A percentile compares a stretch with the other conserved stretches of the same genome.
phyloP scores from a whole-genome alignment of 1,140 invertebrate species.

The Ips typographus region DNA sequence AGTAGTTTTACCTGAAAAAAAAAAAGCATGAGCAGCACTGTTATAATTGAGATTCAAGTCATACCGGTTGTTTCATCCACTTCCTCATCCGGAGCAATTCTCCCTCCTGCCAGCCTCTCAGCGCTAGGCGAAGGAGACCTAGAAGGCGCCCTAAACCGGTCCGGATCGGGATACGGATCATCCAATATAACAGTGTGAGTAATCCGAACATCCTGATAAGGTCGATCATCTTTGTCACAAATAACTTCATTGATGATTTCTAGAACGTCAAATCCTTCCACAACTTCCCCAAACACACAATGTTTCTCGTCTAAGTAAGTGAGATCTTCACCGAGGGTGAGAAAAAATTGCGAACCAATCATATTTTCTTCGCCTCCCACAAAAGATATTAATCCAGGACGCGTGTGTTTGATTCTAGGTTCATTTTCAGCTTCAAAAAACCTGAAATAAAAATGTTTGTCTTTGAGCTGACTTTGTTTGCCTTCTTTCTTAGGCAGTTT shows the following conservation, averaged over 20 bases:
- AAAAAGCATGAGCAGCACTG: background rate
- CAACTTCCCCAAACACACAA: slow-evolving; percentile 95
- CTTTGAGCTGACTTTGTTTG: background rate
- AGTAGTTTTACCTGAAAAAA: slow-evolving; percentile 58
- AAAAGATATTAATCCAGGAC: slow-evolving; percentile 80
- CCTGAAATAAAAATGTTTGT: slow-evolving; percentile 22
- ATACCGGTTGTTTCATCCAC: slow-evolving; percentile 86
- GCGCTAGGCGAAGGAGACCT: slow-evolving; percentile 85
- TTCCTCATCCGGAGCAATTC: slow-evolving; percentile 93
- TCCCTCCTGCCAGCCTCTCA: slow-evolving; percentile 75
- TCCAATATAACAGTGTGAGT: slow-evolving; percentile 96
- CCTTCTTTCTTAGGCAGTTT: background rate
- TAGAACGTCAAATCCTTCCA: slow-evolving; percentile 90
- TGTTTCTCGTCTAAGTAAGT: slow-evolving; percentile 92
- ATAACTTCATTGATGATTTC: slow-evolving; percentile 86
- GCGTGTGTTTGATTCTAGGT: slow-evolving; percentile 89
- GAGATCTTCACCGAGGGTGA: slow-evolving; percentile 87
- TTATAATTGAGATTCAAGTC: background rate
- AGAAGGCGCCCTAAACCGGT: slow-evolving; percentile 73
- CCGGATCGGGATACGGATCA: slow-evolving; percentile 93
- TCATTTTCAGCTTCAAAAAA: slow-evolving; percentile 91
- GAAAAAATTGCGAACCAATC: slow-evolving; percentile 97
- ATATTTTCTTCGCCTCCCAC: slow-evolving; percentile 92
- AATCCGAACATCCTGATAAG: slow-evolving; percentile 96
- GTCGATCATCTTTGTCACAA: slow-evolving; percentile 87